Evolutionary conservation across 1,140 invertebrate species (phyloP), one percentile per base, ranked within the genome.

Genomic region (Carposina sasakii): DNA sequence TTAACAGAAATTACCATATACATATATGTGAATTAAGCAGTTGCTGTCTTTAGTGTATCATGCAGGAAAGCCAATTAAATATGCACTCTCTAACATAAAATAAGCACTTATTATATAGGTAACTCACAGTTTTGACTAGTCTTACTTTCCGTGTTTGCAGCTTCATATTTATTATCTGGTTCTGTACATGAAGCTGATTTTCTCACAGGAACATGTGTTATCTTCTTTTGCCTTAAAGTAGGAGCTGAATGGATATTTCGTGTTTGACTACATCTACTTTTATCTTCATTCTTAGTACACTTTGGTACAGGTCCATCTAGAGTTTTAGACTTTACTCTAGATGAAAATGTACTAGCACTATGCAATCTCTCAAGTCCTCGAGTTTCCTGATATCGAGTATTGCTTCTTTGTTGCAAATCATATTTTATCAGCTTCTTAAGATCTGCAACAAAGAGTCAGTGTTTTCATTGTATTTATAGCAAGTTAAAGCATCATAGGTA

Each of bases 401-500:
- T 67, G 28, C 60, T 52, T 59, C 54, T 72, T 4, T 70, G 63
- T 60, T 83, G 59, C 22, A 81, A 37, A 48, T 89, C 88, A 71
- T 88, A 85, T 62, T 86, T 87, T 20, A 89, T 88, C 20, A 88
- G 58, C 48, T 86, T 87, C 62, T 88, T 88, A 26, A 89, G 68
- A 78, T 89, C 88, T 89, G 58, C 54, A 87, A 49, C n/a, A n/a
- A n/a, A n/a, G n/a, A n/a, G n/a, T n/a, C n/a, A n/a, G n/a, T n/a
- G n/a, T n/a, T n/a, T n/a, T n/a, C n/a, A n/a, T n/a, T n/a, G n/a
- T n/a, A n/a, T n/a, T n/a, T n/a, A n/a, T n/a, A n/a, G n/a, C n/a
- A n/a, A n/a, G n/a, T n/a, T n/a, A n/a, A n/a, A n/a, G n/a, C n/a
- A n/a, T n/a, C n/a, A n/a, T n/a, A n/a, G n/a, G n/a, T n/a, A n/a